Base-by-base conservation (phyloP, 2,113 vertebrate genomes). In the Macrotus californicus region DNA sequence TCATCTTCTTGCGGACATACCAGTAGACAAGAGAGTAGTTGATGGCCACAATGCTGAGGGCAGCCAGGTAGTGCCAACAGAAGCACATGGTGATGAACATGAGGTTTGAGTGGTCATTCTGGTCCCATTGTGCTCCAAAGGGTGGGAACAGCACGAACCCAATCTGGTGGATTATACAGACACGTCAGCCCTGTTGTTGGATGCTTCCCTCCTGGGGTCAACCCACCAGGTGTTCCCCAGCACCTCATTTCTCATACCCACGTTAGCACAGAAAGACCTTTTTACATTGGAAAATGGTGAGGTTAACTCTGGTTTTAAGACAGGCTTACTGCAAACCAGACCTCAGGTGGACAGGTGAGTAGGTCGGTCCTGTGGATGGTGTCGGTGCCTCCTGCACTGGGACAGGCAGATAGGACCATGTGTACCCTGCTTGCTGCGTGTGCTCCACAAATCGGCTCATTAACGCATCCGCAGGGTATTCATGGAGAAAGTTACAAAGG, bases 41-140 rank as follows among this genome's bases (percentile, higher is more conserved):
- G 34, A 97, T 2, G 3, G 93, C 83, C 52, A 98, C 95, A 36
- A 99, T 72, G 50, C 98, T 88, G 81, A 99, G 39, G 3, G 99
- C 98, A 0, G 97, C 97, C 6, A 98, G 97, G 59, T 99, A 98
- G 97, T 99, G 99, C 99, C 99, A 99, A 97, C 99, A 99, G 98
- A 99, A 99, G 96, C 99, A 99, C 99, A 99, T 99, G 1, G 99
- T 99, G 97, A 99, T 96, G 61, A 99, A 99, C 99, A 99, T 99
- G 97, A 99, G 64, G 97, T 99, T 99, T 56, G 1, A 72, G 1
- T 99, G 98, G 24, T 97, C 97, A 0, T 95, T 43, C 94, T 98
- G 95, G 82, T 99, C 97, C 99, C 99, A 99, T 9, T 96, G 96
- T 4, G 96, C 97, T 96, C 99, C 99, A 36, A 96, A 99, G 0